These are phyloP conservation scores for Anagrus nilaparvatae DNA, from an alignment of 1,140 invertebrate genomes.

Conservation along the genomic window DNA sequence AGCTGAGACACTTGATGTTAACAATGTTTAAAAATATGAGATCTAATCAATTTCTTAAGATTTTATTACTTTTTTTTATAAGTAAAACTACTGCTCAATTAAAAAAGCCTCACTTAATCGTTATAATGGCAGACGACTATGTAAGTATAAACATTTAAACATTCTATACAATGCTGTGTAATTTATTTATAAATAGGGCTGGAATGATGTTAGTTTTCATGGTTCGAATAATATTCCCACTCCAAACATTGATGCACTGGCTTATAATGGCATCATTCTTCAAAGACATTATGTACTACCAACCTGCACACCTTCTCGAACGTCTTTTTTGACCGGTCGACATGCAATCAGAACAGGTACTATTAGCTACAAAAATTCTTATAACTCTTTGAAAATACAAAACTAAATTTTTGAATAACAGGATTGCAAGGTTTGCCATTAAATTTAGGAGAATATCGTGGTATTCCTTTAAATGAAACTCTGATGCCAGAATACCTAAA, in stretches of 20 bases:
- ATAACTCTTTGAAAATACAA: neutral
- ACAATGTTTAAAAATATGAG: no score
- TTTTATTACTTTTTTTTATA: no score
- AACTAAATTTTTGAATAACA: neutral
- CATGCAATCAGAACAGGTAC: constrained; percentile 56
- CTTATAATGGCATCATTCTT: constrained; percentile 50
- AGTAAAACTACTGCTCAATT: no score
- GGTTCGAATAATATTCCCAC: constrained; percentile 56
- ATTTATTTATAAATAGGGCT: constrained; percentile 45
- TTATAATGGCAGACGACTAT: constrained; percentile 49
- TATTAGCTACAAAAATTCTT: neutral
- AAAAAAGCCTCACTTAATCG: constrained; percentile 43
- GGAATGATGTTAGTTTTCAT: constrained; percentile 64
- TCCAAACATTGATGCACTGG: constrained; percentile 54
- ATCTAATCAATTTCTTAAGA: no score
- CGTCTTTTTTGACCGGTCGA: constrained; percentile 56
- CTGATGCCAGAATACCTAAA: constrained; percentile 46
- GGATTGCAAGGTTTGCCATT: constrained; percentile 8
- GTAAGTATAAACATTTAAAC: constrained; percentile 26
- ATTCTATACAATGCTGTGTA: neutral
- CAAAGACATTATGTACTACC: constrained; percentile 53
- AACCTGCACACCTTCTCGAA: constrained; percentile 51
- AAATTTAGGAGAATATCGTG: constrained; percentile 33
- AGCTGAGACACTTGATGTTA: no score
- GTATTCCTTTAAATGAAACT: constrained; percentile 38